Conservation (phyloP, 23 tunicate genomes). For the Halocynthia aurantium region DNA sequence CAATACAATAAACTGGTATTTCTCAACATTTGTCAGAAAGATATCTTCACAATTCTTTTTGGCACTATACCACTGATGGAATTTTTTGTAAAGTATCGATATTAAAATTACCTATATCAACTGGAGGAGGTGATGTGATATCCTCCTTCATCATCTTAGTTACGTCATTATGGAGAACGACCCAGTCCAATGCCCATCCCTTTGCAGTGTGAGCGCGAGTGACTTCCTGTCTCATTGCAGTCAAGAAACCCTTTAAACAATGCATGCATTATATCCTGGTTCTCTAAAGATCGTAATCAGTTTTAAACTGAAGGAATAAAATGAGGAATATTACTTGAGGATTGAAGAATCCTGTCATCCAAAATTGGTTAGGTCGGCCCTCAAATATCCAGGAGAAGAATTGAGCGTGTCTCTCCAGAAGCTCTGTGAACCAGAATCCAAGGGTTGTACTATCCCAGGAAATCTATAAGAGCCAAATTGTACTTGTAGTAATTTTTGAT, state of each 20-base stretch:
- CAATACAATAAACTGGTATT: no score
- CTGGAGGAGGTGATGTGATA: constrained; percentile 88
- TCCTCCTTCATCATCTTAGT: constrained; percentile 98
- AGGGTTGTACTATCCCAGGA: constrained; percentile 97
- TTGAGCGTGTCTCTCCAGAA: constrained; percentile 91
- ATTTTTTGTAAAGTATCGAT: no score
- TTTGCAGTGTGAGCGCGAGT: constrained; percentile 98
- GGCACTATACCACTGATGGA: background rate
- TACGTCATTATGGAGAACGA: constrained; percentile 92
- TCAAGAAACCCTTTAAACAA: constrained; percentile 76
- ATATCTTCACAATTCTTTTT: no score
- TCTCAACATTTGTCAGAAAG: no score
- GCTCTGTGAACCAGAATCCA: constrained; percentile 99
- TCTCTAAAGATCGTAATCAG: background rate
- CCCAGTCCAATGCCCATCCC: constrained; percentile 99
- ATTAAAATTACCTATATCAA: constrained; percentile 64
- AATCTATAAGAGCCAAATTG: constrained; percentile 19
- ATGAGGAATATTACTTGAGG: constrained; percentile 55
- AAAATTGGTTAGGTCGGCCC: constrained; percentile 96
- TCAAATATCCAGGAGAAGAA: constrained; percentile 90
- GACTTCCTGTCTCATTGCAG: constrained; percentile 99
- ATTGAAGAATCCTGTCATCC: constrained; percentile 99
- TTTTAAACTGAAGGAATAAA: background rate
- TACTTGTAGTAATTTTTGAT: background rate
- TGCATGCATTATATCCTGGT: no score